Evolutionary conservation across 2,113 vertebrate genomes (phyloP), one percentile per base, ranked within the genome.

Genomic region (Triplophysa rosa): DNA sequence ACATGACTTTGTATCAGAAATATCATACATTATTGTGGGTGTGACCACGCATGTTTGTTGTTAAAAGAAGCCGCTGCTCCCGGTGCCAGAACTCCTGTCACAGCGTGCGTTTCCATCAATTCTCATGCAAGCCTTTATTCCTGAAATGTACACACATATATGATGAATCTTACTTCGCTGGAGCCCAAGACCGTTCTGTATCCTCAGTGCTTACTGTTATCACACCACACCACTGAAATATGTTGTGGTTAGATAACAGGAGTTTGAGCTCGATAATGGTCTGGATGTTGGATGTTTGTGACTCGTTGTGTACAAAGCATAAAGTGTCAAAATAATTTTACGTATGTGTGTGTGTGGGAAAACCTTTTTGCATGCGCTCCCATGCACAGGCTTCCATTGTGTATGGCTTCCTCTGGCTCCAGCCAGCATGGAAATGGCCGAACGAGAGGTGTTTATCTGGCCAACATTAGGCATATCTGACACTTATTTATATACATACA

Each of bases 361-460:
- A 83, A 72, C 65, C 45, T 74, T 78, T 24, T 77, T 56, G 66
- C 66, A 79, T 49, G 66, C 62, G 69, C 84, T 85, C 84, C 82
- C 84, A 85, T 85, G 79, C 81, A 78, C 62, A 85, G 81, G 47
- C 79, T 59, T 81, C 84, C 40, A 85, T 85, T 85, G 84, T 85
- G 76, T 85, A 78, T 63, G 81, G 59, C 52, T 85, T 85, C 84
- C 84, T 85, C 69, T 83, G 70, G 40, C 73, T 67, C 79, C 70
- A 69, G 79, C 83, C 73, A 81, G 61, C 78, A 71, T 83, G 67
- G 82, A 80, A 83, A 69, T 77, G 75, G 69, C 75, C 69, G 59
- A 78, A 78, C 13, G 64, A 78, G 75, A 74, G 63, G 74, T 81
- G 82, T 84, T 84, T 84, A 84, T 84, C 81, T 84, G 74, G 62